Percentiles rank a stretch among this genome's conserved stretches.
Conservation (phyloP, 1,140 invertebrate species). For the Forficula auricularia region DNA sequence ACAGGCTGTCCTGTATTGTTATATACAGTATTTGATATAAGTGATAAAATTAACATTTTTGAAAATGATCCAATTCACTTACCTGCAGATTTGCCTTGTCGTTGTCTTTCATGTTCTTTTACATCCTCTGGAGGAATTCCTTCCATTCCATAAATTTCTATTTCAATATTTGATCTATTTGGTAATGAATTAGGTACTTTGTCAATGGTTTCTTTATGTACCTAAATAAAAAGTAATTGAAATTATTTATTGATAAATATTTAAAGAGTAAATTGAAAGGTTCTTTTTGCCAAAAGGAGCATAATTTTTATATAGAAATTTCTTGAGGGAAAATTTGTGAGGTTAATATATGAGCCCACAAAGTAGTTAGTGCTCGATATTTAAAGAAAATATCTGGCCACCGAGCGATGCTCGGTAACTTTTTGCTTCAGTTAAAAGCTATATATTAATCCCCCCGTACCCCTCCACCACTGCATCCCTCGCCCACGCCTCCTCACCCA, state of each 20-base stretch:
- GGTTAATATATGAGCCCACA: neutral
- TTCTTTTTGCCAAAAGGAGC: neutral
- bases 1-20: too few species aligned
- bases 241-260: slow-evolving; percentile 1
- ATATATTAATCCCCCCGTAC: too few species aligned
- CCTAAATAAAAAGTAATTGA: slow-evolving; percentile 36
- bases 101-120: slow-evolving; percentile 81
- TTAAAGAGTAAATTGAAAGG: neutral
- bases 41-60: too few species aligned
- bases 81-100: slow-evolving; percentile 31
- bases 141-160: slow-evolving; percentile 99
- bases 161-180: slow-evolving; percentile 94
- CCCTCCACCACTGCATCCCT: too few species aligned
- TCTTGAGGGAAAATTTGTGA: too few species aligned
- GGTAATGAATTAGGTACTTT: slow-evolving; percentile 98
- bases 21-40: too few species aligned
- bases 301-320: neutral
- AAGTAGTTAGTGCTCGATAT: too few species aligned
- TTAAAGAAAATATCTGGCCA: too few species aligned
- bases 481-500: too few species aligned
- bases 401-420: too few species aligned
- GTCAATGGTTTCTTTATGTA: slow-evolving; percentile 99
- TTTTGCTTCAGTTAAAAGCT: too few species aligned
- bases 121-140: slow-evolving; percentile 92
- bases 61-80: too few species aligned